Percentiles rank a stretch among this genome's conserved stretches.
These are phyloP conservation scores for Coregonus suidteri DNA, from an alignment of 2,797 vertebrate genomes.

Conservation along the genomic window DNA sequence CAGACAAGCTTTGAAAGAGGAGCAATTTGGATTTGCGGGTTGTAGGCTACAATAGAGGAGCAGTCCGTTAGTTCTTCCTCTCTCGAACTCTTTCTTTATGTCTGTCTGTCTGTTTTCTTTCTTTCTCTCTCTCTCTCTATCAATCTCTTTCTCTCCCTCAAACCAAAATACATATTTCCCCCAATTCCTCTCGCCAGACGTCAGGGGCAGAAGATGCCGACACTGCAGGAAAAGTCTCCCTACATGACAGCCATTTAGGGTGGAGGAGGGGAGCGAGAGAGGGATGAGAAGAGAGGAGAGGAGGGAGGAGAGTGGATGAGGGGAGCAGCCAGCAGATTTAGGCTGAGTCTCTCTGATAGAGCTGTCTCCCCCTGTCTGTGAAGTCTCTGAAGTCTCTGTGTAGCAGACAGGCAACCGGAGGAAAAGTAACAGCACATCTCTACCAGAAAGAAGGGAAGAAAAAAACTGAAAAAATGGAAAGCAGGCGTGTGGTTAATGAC, in stretches of 20 bases:
- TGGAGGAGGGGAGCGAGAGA: no score
- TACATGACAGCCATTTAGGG: conserved; percentile 45
- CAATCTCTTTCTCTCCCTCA: conserved; percentile 16
- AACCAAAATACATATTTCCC: conserved; percentile 13
- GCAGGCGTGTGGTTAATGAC: no score
- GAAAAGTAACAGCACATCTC: conserved; percentile 41
- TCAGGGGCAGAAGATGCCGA: conserved; percentile 35
- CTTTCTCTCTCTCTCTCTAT: not conserved
- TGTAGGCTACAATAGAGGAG: not conserved
- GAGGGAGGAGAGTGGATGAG: no score
- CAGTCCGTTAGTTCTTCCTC: not conserved
- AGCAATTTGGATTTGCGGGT: not conserved
- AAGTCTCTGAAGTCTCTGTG: conserved; percentile 35
- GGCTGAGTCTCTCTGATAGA: conserved; percentile 46
- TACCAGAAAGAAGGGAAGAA: conserved; percentile 36
- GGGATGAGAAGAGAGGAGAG: no score
- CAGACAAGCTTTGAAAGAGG: not conserved
- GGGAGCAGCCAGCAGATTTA: conserved; percentile 10
- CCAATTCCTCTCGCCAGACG: conserved; percentile 27
- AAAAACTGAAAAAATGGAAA: conserved; percentile 34
- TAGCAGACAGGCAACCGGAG: conserved; percentile 28
- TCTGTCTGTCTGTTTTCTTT: not conserved
- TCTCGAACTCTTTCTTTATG: conserved; percentile 27
- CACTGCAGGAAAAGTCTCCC: conserved; percentile 11
- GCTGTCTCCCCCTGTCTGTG: conserved; percentile 49